These are phyloP conservation scores for Vespertilio murinus DNA, from an alignment of 2,797 vertebrate genomes.

Conservation along the genomic window DNA sequence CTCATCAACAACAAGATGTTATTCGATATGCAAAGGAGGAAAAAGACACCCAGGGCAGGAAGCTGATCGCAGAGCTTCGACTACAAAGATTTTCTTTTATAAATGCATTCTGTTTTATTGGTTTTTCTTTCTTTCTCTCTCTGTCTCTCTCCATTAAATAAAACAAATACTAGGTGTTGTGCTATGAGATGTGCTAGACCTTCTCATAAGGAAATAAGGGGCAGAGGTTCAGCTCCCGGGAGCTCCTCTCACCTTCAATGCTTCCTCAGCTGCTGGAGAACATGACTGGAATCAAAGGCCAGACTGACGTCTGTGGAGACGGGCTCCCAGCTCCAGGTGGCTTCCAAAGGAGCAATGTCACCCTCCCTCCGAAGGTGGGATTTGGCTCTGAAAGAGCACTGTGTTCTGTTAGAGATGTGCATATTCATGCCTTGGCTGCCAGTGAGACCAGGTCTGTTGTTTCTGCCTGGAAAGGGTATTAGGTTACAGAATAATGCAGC, in stretches of 20 bases:
- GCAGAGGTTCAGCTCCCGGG: neutral
- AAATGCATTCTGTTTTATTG: neutral
- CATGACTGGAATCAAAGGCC: conserved; percentile 1
- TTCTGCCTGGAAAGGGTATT: conserved; percentile 33
- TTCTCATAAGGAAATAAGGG: conserved; percentile 5
- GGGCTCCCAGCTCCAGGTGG: neutral
- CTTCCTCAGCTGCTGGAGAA: neutral
- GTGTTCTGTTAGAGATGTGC: neutral
- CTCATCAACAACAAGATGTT: neutral
- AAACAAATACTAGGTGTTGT: conserved; percentile 11
- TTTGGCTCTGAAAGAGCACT: neutral
- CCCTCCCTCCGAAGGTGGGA: neutral
- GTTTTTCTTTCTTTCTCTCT: conserved; percentile 24
- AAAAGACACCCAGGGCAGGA: neutral
- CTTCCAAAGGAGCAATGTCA: neutral
- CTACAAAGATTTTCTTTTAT: neutral
- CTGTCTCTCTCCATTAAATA: neutral
- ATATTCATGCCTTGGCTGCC: neutral
- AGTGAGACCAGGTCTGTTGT: conserved; percentile 19
- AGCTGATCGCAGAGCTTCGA: neutral
- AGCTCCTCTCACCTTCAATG: neutral
- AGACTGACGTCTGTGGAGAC: neutral
- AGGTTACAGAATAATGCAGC: conserved; percentile 47
- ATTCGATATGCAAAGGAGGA: neutral
- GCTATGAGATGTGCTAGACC: conserved; percentile 25